Percentiles rank a stretch among this genome's conserved stretches.
phyloP scores from a whole-genome alignment of 2,113 vertebrate genomes.

The Perca fluviatilis region DNA sequence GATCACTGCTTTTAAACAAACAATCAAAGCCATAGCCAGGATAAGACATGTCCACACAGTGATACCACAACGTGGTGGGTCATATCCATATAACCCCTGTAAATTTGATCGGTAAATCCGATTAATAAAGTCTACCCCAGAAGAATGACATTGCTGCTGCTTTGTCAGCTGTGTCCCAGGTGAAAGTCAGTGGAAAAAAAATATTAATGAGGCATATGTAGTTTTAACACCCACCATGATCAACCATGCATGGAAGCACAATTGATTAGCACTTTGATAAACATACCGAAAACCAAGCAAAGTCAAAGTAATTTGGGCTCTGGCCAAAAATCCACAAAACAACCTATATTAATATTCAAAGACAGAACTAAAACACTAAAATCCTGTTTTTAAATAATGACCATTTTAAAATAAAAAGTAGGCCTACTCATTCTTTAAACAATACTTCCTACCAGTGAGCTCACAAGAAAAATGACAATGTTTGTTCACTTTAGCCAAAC shows the following conservation, averaged over 20 bases:
- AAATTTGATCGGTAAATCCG: neutral
- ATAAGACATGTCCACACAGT: neutral
- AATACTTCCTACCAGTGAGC: no score
- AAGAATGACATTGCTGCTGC: neutral
- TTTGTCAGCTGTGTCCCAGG: constrained; percentile 7
- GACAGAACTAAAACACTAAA: neutral
- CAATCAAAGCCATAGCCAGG: neutral
- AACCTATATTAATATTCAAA: neutral
- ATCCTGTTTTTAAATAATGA: no score
- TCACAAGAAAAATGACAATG: no score
- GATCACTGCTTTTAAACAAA: neutral
- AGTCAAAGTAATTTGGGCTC: constrained; percentile 12
- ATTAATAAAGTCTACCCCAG: constrained; percentile 20
- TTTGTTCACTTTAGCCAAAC: no score
- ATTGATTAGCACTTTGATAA: neutral
- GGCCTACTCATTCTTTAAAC: no score
- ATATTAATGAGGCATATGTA: constrained; percentile 2
- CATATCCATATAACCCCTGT: constrained; percentile 1
- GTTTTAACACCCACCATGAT: neutral
- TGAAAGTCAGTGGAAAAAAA: constrained; percentile 10
- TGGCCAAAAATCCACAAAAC: neutral
- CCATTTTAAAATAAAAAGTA: no score
- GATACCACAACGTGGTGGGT: neutral
- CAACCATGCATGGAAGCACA: neutral
- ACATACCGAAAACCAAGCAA: neutral